Base-by-base conservation (phyloP, 2,113 vertebrate species). In the Struthio camelus region DNA sequence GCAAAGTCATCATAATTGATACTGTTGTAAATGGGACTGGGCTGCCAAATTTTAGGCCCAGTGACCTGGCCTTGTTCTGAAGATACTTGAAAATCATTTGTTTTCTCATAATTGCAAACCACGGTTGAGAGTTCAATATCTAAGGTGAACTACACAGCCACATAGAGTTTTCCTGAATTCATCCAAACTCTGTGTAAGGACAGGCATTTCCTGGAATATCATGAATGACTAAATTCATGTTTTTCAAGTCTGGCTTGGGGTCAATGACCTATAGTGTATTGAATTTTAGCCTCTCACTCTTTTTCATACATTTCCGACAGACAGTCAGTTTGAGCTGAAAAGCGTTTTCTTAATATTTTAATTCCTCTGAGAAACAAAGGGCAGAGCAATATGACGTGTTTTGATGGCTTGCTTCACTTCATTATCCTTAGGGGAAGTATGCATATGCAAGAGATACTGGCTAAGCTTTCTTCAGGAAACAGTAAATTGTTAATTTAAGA, bases 291-390 rank as follows among this genome's bases (percentile, higher is more conserved):
- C 42, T 48, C 0, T 66, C 1, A 18, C 3, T 9, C 27, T 11
- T 44, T 53, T 44, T 42, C 0, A 5, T 36, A 36, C 10, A 0
- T 46, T 36, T 66, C 3, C 36, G 9, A 9, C 2, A 4, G 48
- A 24, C n/a, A 71, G 6, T n/a, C 9, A 36, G 2, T 15, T 76
- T 36, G 51, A 85, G 10, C 10, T 44, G 40, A 38, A 46, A 88
- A 79, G 8, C 14, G 14, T 66, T 79, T 59, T 59, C 22, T 61
- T 50, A 79, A 65, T 58, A 7, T 77, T 81, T 87, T 44, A 54
- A 24, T 42, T 59, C 11, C 44, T 88, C 42, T 50, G 27, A 82
- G 8, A n/a, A 70, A 5, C 23, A 85, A 70, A 51, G 5, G 17
- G 7, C 11, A 85, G 62, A 75, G 11, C 6, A 14, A 70, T 0